Base-by-base conservation (phyloP, 30 jellyfish, hydroid and myxozoan genomes). In the Sanderia malayensis region DNA sequence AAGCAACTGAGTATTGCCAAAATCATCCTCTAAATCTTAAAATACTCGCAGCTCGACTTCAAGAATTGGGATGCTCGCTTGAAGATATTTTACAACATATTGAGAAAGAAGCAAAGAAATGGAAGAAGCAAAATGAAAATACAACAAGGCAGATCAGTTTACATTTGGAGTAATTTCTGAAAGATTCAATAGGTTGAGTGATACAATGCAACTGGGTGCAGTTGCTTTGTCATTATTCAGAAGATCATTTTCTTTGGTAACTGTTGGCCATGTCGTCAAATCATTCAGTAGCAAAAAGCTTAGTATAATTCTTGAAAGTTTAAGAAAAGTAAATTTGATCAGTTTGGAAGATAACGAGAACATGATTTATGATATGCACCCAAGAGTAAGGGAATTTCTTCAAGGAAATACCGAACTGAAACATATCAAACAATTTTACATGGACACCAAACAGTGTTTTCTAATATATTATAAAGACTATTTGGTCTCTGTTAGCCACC, bases 321-420 rank as follows among this genome's bases (percentile, higher is more conserved):
- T 76, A 21, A 62, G 57, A 59, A 45, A 60, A 4, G 62, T 52
- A 21, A 61, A 62, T 13, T 76, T 76, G 49, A 20, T 76, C 27
- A 37, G 66, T 26, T 21, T 71, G 8, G 83, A 71, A 47, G n/a
- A 33, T 15, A 72, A 47, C 46, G 13, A 18, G n/a, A 37, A 28
- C 8, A 49, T 19, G 23, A 46, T 44, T 29, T 76, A 15, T 62
- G 88, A 76, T 44, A 76, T 76, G 78, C 88, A 76, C 37, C 88
- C 88, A 49, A 62, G 57, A 33, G 80, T 76, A 2, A 61, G 71
- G 44, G 88, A 76, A 67, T 76, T 76, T 53, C 80, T 76, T 3
- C 13, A 31, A 2, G 80, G 65, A 10, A 45, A 61, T 22, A 76
- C 46, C 20, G 11, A n/a, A 31, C 41, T 66, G 30, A 46, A 66